Conservation (phyloP, 2,888 invertebrate genomes). For the Drosophila nigricruria region DNA sequence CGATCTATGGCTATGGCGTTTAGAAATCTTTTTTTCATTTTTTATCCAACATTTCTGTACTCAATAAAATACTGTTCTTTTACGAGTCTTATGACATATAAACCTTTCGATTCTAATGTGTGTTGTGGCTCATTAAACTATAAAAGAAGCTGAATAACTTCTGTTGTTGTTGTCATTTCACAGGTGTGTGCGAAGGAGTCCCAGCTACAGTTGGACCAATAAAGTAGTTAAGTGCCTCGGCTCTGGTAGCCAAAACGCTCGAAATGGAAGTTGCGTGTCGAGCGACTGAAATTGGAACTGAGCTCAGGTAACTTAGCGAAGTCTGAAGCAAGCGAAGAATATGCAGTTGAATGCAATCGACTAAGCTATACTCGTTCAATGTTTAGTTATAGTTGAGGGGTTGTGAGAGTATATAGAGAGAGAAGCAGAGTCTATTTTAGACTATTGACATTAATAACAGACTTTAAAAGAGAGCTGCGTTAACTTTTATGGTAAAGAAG, state of each 20-base stretch:
- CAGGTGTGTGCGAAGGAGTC: conserved; percentile 73
- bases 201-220: conserved; percentile 60
- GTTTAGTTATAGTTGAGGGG: not conserved
- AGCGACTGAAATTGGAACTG: conserved; percentile 15
- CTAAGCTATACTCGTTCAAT: not conserved
- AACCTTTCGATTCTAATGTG: conserved; percentile 55
- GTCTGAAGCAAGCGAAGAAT: not conserved
- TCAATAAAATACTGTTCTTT: conserved; percentile 71
- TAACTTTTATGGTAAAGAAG: too few species aligned
- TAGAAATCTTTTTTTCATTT: conserved; percentile 58
- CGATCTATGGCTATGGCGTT: conserved; percentile 64
- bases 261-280: conserved; percentile 72
- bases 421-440: too few species aligned
- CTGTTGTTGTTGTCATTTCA: conserved; percentile 61
- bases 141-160: conserved; percentile 63
- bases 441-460: too few species aligned
- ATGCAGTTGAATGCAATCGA: not conserved
- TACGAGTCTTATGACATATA: conserved; percentile 61
- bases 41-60: conserved; percentile 28
- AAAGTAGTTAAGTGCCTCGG: conserved; percentile 77
- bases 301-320: conserved; percentile 4
- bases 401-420: too few species aligned
- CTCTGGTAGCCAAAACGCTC: conserved; percentile 72
- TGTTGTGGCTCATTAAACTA: conserved; percentile 59
- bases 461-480: too few species aligned